phyloP scores from a whole-genome alignment of 2,888 invertebrate species.

The Leptarthrus brevirostris region DNA sequence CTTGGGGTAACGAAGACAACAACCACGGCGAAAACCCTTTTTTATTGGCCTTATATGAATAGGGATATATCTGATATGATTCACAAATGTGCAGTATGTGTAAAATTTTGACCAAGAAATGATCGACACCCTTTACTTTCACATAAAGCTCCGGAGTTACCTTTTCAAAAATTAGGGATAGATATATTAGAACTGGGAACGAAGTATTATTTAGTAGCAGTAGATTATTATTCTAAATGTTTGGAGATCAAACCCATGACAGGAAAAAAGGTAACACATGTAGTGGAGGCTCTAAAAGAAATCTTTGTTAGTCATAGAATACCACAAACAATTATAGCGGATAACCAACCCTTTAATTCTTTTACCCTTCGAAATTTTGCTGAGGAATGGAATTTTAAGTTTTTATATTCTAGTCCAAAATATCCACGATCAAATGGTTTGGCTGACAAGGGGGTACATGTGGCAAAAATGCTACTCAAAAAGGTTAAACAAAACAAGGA shows the following conservation, averaged over 20 bases:
- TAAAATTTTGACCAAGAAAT: slow-evolving; percentile 5
- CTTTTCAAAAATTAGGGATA: slow-evolving; percentile 46
- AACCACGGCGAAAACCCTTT: background rate
- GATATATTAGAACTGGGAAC: slow-evolving; percentile 44
- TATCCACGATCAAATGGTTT: too few species aligned
- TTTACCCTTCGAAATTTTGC: slow-evolving; percentile 1
- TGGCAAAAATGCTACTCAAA: background rate
- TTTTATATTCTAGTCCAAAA: background rate
- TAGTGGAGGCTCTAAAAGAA: slow-evolving; percentile 49
- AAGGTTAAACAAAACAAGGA: background rate
- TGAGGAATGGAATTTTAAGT: background rate
- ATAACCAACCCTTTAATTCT: slow-evolving; percentile 31
- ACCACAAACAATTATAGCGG: slow-evolving; percentile 3
- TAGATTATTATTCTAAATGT: slow-evolving; percentile 52
- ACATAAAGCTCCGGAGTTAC: slow-evolving; percentile 42
- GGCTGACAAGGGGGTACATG: too few species aligned
- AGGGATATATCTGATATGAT: slow-evolving; percentile 6
- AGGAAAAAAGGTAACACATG: slow-evolving; percentile 1
- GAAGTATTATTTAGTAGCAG: slow-evolving; percentile 51
- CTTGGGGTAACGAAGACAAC: too few species aligned
- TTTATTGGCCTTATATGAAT: background rate
- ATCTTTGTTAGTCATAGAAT: slow-evolving; percentile 51
- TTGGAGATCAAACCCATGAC: slow-evolving; percentile 43
- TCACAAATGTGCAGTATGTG: slow-evolving; percentile 8
- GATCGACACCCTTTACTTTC: slow-evolving; percentile 28